Conservation (phyloP, 2,113 vertebrate genomes). For the Oncorhynchus masou region DNA sequence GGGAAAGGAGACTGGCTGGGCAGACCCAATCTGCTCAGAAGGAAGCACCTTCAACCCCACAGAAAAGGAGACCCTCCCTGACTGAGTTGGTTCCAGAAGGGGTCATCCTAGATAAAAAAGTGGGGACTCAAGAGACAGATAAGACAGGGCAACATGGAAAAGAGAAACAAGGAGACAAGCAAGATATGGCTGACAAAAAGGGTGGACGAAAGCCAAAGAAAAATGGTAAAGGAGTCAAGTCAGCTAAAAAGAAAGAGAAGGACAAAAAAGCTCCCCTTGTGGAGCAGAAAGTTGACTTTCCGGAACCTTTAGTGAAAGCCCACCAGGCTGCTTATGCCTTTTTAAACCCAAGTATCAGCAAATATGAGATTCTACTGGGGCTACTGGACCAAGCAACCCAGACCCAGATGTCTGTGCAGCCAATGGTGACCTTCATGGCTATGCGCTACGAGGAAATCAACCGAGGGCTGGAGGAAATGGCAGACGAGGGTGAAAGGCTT, state of each 20-base stretch:
- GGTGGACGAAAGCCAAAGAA: slow-evolving; percentile 64
- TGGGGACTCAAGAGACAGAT: slow-evolving; percentile 40
- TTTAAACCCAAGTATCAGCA: slow-evolving; percentile 86
- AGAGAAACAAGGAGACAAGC: slow-evolving; percentile 68
- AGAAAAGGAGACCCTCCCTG: slow-evolving; percentile 45
- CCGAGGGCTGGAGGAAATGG: slow-evolving; percentile 82
- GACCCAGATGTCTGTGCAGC: slow-evolving; percentile 84
- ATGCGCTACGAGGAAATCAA: slow-evolving; percentile 85
- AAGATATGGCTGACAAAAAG: slow-evolving; percentile 68
- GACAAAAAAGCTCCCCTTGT: slow-evolving; percentile 22
- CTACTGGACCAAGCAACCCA: slow-evolving; percentile 81
- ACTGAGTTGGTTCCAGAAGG: slow-evolving; percentile 29
- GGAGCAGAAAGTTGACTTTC: slow-evolving; percentile 88
- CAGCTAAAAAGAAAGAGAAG: slow-evolving; percentile 73
- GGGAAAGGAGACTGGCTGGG: slow-evolving; percentile 24
- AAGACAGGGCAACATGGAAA: slow-evolving; percentile 49
- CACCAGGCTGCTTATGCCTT: slow-evolving; percentile 87
- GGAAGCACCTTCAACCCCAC: slow-evolving; percentile 37
- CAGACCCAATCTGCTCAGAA: slow-evolving; percentile 44
- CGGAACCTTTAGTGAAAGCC: slow-evolving; percentile 85
- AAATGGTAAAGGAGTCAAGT: slow-evolving; percentile 62
- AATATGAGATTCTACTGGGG: slow-evolving; percentile 82
- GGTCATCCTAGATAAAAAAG: slow-evolving; percentile 35
- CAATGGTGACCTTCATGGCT: slow-evolving; percentile 85
- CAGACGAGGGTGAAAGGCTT: slow-evolving; percentile 81